Evolutionary conservation across 2,888 invertebrate genomes (phyloP), one percentile per base, ranked within the genome.

Genomic region (Ophion ventricosus): DNA sequence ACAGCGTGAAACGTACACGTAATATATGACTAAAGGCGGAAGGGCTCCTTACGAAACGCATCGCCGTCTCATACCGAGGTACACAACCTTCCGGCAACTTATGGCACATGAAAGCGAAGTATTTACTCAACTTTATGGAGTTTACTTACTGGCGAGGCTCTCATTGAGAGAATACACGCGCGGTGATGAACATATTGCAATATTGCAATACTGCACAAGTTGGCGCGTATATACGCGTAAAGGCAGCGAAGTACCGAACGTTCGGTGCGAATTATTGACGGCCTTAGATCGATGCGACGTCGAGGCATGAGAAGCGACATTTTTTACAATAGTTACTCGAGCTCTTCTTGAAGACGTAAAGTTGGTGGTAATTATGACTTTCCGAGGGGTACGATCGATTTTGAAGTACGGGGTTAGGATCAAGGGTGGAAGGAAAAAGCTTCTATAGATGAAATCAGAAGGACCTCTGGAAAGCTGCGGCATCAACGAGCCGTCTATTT

Each of bases 41-140:
- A 23, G 10, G 20, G 2, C 57, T 57, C 57, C 23, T 57, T 23
- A 57, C 2, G 23, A 20, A 23, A 57, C 23, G 20, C 54, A 56
- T 54, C 49, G 54, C 56, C 70, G n/a, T 56, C 29, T 70, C 54
- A 56, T 54, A 64, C 8, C 54, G 54, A 14, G 59, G 59, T 40
- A 40, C 14, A 54, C 23, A 40, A 54, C n/a, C 29, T 49, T 49
- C 35, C 29, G 35, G 57, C 17, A 26, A 64, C 67, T 77, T 77
- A 29, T 70, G 54, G 26, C 57, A 57, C 23, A 1, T 20, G 23
- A 29, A 20, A 56, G 25, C 49, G 14, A 67, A 25, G 25, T 25
- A 56, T 56, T 29, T 56, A 26, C 49, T 4, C 11, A 56, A 56
- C 14, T 70, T 70, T 29, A 69, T 29, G 69, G 29, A 49, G 54